Evolutionary conservation across 2,797 vertebrate genomes (phyloP), one percentile per base, ranked within the genome.

Genomic region (Falco columbarius): DNA sequence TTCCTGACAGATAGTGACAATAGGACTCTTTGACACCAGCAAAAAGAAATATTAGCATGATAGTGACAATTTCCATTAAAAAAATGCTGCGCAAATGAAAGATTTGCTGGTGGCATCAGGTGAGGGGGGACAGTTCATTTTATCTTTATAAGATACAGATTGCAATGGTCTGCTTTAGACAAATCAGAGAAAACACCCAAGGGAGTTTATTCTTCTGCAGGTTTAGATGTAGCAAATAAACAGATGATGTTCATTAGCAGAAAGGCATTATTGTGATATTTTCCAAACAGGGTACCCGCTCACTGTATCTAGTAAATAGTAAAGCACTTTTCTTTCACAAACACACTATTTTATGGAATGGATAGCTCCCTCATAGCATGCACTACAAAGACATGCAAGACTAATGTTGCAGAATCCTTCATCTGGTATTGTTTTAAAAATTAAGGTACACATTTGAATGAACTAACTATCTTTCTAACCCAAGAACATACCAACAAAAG

Each of bases 191-290:
- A 58, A 63, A 24, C 42, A 68, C 14, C 5, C 62, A 81, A 47
- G 59, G 46, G n/a, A 79, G 16, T 72, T 86, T 19, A 24, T 49
- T 63, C 44, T 79, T 71, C 51, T 61, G 7, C 42, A 54, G 29
- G 7, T 89, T 86, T 63, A 79, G 20, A 74, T 82, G 76, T 62
- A 70, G 51, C 59, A 86, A 44, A 36, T 49, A 63, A 89, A 71
- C 12, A 6, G 30, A 23, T 12, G 4, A 40, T 1, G 2, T 54
- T 62, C 21, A 34, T 74, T 20, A 71, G 56, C 47, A 93, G 65
- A 73, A 89, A 59, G 44, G 44, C 36, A 71, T 80, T 70, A 38
- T 14, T 46, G 29, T 6, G 3, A 8, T 63, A 79, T 44, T 20
- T 91, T 84, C 47, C 15, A 44, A 91, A 67, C 27, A 63, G 68